Conservation (phyloP, 2,113 vertebrate genomes). For the Oncorhynchus tshawytscha region DNA sequence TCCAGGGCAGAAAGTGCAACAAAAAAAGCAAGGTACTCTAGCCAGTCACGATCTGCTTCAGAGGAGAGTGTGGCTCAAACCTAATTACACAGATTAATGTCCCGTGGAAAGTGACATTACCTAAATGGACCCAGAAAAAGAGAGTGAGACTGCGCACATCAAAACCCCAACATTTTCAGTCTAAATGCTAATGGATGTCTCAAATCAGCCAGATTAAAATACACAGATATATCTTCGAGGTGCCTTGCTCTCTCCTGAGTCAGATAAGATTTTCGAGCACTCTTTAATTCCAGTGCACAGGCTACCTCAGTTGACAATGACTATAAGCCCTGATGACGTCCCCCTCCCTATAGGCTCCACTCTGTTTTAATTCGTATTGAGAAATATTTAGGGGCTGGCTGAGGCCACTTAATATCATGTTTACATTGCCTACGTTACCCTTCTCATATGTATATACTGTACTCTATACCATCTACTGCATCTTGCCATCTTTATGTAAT, state of each 20-base stretch:
- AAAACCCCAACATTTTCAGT: constrained; percentile 26
- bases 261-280: constrained; percentile 31
- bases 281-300: constrained; percentile 40
- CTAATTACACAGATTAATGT: constrained; percentile 75
- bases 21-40: not conserved
- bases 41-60: no score
- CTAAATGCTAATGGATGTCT: constrained; percentile 46
- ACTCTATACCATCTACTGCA: no score
- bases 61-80: constrained; percentile 30
- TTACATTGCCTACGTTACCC: no score
- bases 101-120: constrained; percentile 64
- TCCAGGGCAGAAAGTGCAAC: not conserved
- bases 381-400: constrained; percentile 38
- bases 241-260: constrained; percentile 16
- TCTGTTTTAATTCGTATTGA: constrained; percentile 42
- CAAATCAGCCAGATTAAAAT: constrained; percentile 34
- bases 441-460: no score
- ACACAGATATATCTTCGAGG: not conserved
- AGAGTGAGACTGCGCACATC: constrained; percentile 29
- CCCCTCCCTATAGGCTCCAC: not conserved
- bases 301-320: constrained; percentile 41
- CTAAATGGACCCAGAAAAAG: constrained; percentile 52
- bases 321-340: constrained; percentile 39
- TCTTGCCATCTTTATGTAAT: no score
- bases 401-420: constrained; percentile 1